These are phyloP conservation scores for Sebastes vulpes DNA, from an alignment of 2,797 vertebrate species.

Conservation along the genomic window DNA sequence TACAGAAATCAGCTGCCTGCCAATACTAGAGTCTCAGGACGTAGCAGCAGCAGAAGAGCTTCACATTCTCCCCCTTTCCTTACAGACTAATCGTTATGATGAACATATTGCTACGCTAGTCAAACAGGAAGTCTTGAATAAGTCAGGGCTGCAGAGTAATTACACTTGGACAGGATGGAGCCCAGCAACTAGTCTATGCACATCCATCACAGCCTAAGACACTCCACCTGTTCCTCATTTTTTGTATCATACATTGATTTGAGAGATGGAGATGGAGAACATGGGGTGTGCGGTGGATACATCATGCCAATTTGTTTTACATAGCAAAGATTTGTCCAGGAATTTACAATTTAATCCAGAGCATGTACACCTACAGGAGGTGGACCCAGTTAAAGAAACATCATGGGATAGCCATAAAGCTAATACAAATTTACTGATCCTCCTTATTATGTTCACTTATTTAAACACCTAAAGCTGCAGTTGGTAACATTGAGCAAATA, in stretches of 20 bases:
- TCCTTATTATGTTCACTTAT: neutral
- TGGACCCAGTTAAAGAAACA: neutral
- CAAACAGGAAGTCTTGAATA: constrained; percentile 70
- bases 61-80: constrained; percentile 7
- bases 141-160: constrained; percentile 69
- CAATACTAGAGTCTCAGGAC: constrained; percentile 2
- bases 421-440: neutral
- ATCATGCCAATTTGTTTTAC: constrained; percentile 55
- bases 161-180: constrained; percentile 56
- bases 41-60: constrained; percentile 1
- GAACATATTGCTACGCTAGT: constrained; percentile 39
- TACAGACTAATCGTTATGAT: constrained; percentile 39
- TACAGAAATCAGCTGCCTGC: constrained; percentile 2
- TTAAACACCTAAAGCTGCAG: neutral
- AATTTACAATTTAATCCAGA: constrained; percentile 25
- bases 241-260: constrained; percentile 57
- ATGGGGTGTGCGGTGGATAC: constrained; percentile 14
- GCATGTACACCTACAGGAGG: neutral
- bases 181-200: constrained; percentile 59
- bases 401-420: neutral
- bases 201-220: constrained; percentile 69
- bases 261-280: constrained; percentile 52
- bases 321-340: constrained; percentile 28
- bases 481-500: too few species aligned
- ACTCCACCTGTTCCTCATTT: constrained; percentile 55